phyloP scores from a whole-genome alignment of 2,888 invertebrate species.

The Oxycera nigricornis region DNA sequence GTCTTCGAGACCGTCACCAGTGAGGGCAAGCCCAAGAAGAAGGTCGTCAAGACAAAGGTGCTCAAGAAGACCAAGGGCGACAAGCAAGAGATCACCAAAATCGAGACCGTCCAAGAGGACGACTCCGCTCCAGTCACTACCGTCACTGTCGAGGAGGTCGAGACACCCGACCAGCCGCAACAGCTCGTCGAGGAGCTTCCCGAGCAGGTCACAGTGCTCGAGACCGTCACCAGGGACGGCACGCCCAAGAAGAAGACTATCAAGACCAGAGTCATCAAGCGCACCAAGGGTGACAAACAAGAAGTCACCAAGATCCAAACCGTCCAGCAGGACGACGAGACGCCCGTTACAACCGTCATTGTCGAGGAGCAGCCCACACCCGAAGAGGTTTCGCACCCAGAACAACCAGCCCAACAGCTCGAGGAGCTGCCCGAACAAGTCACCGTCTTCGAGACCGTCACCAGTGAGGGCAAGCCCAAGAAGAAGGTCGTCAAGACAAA shows the following conservation, averaged over 20 bases:
- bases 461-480: conserved; percentile 56
- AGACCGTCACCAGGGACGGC: conserved; percentile 48
- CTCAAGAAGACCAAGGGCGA: conserved; percentile 58
- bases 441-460: conserved; percentile 53
- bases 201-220: conserved; percentile 54
- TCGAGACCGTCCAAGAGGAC: conserved; percentile 49
- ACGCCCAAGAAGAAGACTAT: conserved; percentile 54
- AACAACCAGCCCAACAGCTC: conserved; percentile 41
- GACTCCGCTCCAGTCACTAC: conserved; percentile 54
- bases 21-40: conserved; percentile 56
- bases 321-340: conserved; percentile 57
- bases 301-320: conserved; percentile 63
- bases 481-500: conserved; percentile 58
- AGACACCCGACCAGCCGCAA: conserved; percentile 50
- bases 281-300: conserved; percentile 59
- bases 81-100: conserved; percentile 56
- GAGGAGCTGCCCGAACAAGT: conserved; percentile 56
- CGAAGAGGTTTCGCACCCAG: not conserved
- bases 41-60: conserved; percentile 54
- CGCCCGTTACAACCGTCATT: conserved; percentile 55
- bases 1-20: conserved; percentile 53
- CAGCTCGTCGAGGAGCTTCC: conserved; percentile 47
- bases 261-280: conserved; percentile 61
- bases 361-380: conserved; percentile 48
- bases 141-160: conserved; percentile 48